Base-by-base conservation (phyloP, 1,140 invertebrate species). In the Leptoteleia sp. region DNA sequence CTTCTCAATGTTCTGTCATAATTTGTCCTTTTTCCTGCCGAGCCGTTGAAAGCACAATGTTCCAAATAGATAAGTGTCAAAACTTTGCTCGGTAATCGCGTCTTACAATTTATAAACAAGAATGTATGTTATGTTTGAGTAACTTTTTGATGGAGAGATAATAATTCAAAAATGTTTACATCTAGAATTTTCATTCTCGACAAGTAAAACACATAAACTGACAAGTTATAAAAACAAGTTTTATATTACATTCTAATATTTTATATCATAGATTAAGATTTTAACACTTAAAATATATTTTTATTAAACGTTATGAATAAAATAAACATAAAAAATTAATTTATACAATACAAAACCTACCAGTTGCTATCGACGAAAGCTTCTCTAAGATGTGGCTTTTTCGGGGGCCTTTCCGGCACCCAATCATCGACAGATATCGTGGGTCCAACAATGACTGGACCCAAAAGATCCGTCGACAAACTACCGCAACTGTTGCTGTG, bases 351-450 rank as follows among this genome's bases (percentile, higher is more conserved):
- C 19, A 2, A 22, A 22, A 5, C 19, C 2, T 22, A 22, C 19
- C 19, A 35, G 19, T 62, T 70, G 0, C 3, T 27, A 7, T 70
- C 64, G 12, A 22, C 12, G 12, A 73, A 91, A 8, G 87, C 89
- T 17, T 87, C 89, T 79, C 93, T 82, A n/a, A 94, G 81, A 80
- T 94, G 93, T 0, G 94, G 93, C 84, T 95, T 95, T 85, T 95
- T 95, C 7, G 92, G 92, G 1, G 92, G 92, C 52, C 92, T 87
- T 76, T 95, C 94, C 0, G 94, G 94, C 0, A 93, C 92, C 91
- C 92, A 94, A 71, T 93, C 93, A 62, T 93, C 93, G 9, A 93
- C 87, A 0, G 91, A 92, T 72, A 93, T 93, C 0, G 92, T 89
- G 0, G 92, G 91, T 1, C 93, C 93, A 3, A 93, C 85, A 11